Conservation (phyloP, 2,797 vertebrate genomes). For the Poecile montanus region DNA sequence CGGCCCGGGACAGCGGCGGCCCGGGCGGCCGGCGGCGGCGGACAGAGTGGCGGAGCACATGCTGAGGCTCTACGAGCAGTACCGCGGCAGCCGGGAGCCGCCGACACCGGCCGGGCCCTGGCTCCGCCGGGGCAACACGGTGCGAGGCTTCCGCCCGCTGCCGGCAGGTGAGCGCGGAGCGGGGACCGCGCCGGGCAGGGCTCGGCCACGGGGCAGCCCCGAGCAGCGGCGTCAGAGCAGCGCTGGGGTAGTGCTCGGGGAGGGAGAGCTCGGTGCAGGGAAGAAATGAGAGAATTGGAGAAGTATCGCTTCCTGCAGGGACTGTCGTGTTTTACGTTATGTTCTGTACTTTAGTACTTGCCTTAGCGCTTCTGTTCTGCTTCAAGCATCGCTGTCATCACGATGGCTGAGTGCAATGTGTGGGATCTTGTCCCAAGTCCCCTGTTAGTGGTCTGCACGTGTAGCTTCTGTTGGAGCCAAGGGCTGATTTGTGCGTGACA, state of each 20-base stretch:
- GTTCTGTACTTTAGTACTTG: neutral
- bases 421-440: neutral
- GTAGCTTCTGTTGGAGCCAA: neutral
- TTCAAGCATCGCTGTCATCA: accelerated
- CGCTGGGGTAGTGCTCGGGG: neutral
- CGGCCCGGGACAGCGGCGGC: neutral
- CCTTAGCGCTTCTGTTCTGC: neutral
- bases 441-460: neutral
- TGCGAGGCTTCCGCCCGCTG: constrained; percentile 83
- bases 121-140: constrained; percentile 88
- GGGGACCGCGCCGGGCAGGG: neutral
- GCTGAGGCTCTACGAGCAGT: constrained; percentile 90
- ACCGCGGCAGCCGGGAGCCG: constrained; percentile 69
- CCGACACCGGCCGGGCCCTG: neutral
- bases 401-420: neutral
- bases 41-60: constrained; percentile 92
- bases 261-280: accelerated
- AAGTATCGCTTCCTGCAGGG: neutral
- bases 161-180: constrained; percentile 65
- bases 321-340: accelerated
- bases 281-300: neutral
- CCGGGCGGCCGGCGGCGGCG: constrained; percentile 44
- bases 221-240: neutral
- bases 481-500: accelerated
- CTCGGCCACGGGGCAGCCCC: neutral